phyloP scores from a whole-genome alignment of 2,113 vertebrate genomes.

The Saccopteryx leptura region DNA sequence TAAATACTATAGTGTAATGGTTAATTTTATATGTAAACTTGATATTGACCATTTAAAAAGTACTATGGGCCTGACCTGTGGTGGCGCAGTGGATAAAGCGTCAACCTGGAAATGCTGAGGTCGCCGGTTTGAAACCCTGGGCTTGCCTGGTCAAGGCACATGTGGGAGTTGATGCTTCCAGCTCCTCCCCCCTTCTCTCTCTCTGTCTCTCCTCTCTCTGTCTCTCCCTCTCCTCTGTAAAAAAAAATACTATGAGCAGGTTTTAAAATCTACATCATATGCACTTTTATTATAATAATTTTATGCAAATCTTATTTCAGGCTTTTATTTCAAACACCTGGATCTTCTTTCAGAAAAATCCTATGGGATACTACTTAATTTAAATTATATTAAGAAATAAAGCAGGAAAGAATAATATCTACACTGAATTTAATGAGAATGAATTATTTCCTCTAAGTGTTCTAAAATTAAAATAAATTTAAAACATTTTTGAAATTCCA shows the following conservation, averaged over 20 bases:
- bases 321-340: conserved; percentile 24
- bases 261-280: neutral
- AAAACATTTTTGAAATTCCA: neutral
- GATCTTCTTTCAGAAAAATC: neutral
- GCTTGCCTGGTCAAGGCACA: too few relatives aligned
- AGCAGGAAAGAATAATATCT: neutral
- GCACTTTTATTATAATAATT: neutral
- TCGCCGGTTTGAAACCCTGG: too few relatives aligned
- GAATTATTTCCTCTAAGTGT: neutral
- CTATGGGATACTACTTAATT: neutral
- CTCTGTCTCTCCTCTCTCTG: too few relatives aligned
- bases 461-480: conserved; percentile 20
- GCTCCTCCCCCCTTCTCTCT: too few relatives aligned
- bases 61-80: neutral
- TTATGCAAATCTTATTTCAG: neutral
- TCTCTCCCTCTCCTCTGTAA: too few relatives aligned
- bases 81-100: too few relatives aligned
- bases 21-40: neutral
- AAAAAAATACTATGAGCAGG: neutral
- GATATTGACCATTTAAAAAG: neutral
- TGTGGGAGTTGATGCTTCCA: too few relatives aligned
- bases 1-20: neutral
- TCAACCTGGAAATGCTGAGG: too few relatives aligned
- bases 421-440: neutral
- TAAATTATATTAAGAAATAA: conserved; percentile 42